phyloP scores from a whole-genome alignment of 2,113 vertebrate genomes.

The Amblyornis subalaris region DNA sequence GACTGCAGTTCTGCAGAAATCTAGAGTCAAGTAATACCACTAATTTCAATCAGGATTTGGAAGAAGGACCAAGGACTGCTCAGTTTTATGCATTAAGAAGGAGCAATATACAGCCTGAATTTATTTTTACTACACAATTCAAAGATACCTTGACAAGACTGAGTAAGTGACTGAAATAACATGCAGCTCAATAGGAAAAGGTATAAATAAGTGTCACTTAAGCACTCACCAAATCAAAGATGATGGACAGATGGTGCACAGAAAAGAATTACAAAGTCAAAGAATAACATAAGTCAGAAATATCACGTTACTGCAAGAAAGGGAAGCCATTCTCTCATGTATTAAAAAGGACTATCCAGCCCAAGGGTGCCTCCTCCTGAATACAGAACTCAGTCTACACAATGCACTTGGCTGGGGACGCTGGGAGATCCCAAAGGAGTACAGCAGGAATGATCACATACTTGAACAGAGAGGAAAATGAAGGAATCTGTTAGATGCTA shows the following conservation, averaged over 20 bases:
- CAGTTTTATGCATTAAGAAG: rapidly evolving
- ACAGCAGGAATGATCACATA: background rate
- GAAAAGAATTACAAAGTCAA: background rate
- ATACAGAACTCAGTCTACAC: background rate
- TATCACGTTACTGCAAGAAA: background rate
- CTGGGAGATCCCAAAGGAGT: background rate
- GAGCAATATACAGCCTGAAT: background rate
- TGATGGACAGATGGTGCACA: background rate
- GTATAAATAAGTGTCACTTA: background rate
- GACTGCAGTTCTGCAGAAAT: background rate
- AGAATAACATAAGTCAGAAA: background rate
- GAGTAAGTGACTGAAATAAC: background rate
- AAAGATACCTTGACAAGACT: background rate
- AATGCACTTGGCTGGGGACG: background rate
- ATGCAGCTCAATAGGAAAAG: background rate
- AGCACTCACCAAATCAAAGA: background rate
- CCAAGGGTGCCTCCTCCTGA: background rate
- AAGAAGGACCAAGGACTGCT: background rate
- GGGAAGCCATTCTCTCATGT: background rate
- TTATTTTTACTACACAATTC: background rate
- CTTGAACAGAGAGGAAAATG: background rate
- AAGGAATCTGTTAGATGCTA: background rate
- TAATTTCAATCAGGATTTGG: background rate
- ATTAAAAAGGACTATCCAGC: background rate
- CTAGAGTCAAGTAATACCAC: background rate